phyloP scores from a whole-genome alignment of 2,888 invertebrate species.

The Hipparchia semele region DNA sequence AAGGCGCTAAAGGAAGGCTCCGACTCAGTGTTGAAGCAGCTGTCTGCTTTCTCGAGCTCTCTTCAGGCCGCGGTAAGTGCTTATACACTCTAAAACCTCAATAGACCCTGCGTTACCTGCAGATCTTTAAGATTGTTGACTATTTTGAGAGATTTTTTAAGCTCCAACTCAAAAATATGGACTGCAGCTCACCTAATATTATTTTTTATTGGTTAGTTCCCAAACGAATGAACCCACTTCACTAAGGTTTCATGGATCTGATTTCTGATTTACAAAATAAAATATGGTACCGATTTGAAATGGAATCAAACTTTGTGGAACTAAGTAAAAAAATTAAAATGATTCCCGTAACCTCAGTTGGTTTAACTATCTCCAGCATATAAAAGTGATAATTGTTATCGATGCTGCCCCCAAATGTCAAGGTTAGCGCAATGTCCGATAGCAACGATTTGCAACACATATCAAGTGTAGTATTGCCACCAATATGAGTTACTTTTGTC shows the following conservation, averaged over 20 bases:
- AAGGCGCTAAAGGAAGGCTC: conserved; percentile 67
- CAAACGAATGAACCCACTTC: no score
- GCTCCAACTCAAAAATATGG: no score
- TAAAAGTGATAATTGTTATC: conserved; percentile 17
- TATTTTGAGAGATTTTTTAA: no score
- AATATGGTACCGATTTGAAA: no score
- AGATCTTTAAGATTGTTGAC: no score
- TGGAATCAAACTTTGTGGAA: background rate
- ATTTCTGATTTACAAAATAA: no score
- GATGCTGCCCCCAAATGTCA: conserved; percentile 21
- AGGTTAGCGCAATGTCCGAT: conserved; percentile 24
- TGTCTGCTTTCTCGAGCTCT: conserved; percentile 55
- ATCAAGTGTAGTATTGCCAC: background rate
- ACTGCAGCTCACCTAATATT: no score
- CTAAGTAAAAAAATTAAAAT: background rate
- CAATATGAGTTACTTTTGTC: background rate
- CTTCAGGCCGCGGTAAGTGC: conserved; percentile 65
- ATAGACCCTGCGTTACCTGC: no score
- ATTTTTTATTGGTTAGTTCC: no score
- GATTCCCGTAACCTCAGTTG: background rate
- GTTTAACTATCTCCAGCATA: background rate
- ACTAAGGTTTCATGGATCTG: no score
- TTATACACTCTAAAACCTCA: no score
- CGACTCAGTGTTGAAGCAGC: conserved; percentile 60
- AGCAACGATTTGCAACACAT: conserved; percentile 9